Percentiles rank a stretch among this genome's conserved stretches.
These are phyloP conservation scores for Mungos mungo DNA, from an alignment of 2,113 vertebrate genomes.

Conservation along the genomic window DNA sequence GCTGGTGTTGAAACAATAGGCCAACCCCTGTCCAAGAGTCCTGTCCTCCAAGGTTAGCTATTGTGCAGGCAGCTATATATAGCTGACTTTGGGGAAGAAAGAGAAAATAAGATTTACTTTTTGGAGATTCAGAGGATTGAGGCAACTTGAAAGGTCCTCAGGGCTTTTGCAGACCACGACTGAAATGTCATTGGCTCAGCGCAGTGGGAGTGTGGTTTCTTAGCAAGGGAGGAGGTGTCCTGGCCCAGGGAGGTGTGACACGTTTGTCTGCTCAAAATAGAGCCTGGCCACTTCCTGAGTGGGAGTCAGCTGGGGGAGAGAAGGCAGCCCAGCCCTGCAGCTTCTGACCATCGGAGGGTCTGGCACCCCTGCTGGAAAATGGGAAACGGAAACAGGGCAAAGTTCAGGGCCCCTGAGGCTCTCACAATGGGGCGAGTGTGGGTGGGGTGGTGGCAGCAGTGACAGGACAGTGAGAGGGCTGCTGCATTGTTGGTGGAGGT, in stretches of 20 bases:
- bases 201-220: conserved; percentile 42
- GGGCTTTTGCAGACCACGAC: neutral
- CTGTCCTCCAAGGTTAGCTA: conserved; percentile 81
- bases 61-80: conserved; percentile 83
- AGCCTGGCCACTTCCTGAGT: conserved; percentile 52
- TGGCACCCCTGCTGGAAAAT: neutral
- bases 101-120: conserved; percentile 71
- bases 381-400: neutral
- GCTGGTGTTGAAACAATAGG: conserved; percentile 76
- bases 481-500: accelerated
- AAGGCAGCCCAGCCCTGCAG: neutral
- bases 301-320: neutral
- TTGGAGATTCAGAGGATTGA: conserved; percentile 34
- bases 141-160: conserved; percentile 8
- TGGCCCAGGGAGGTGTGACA: conserved; percentile 12
- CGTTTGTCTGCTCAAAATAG: conserved; percentile 66
- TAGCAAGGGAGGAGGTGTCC: conserved; percentile 17
- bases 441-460: neutral
- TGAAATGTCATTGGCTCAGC: conserved; percentile 28
- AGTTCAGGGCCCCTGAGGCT: neutral
- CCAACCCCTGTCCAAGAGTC: conserved; percentile 52
- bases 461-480: neutral
- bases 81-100: conserved; percentile 59
- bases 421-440: neutral
- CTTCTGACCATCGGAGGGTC: neutral